A percentile compares a stretch with the other conserved stretches of the same genome.
Conservation (phyloP, 2,888 invertebrate species). For the Chouioia cunea region DNA sequence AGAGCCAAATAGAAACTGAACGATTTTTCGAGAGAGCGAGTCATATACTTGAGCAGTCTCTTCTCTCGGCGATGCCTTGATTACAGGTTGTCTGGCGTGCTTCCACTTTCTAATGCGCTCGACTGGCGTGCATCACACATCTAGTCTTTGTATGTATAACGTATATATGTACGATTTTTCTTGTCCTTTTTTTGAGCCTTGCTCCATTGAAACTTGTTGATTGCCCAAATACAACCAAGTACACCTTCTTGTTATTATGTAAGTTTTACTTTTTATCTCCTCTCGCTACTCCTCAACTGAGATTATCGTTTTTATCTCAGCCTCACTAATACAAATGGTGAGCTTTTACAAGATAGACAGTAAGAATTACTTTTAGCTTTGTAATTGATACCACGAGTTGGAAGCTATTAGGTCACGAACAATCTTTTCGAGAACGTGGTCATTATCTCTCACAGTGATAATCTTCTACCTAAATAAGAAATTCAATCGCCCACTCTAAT, state of each 20-base stretch:
- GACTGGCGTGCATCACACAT: not conserved
- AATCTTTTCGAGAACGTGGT: slow-evolving; percentile 39
- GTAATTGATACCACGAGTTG: slow-evolving; percentile 20
- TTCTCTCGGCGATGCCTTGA: slow-evolving; percentile 52
- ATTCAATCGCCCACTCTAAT: no score
- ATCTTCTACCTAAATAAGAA: no score
- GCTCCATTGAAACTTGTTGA: not conserved
- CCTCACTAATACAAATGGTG: slow-evolving; percentile 22
- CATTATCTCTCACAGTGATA: slow-evolving; percentile 27
- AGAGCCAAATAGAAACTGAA: slow-evolving; percentile 43
- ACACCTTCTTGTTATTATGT: slow-evolving; percentile 3
- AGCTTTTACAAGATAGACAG: no score
- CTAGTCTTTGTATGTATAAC: no score
- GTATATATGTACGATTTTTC: not conserved
- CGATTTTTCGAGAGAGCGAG: slow-evolving; percentile 45
- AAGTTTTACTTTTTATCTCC: slow-evolving; percentile 17
- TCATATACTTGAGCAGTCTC: slow-evolving; percentile 18
- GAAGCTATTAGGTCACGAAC: slow-evolving; percentile 47
- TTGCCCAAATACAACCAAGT: slow-evolving; percentile 23
- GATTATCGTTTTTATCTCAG: not conserved
- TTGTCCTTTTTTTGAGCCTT: slow-evolving; percentile 8
- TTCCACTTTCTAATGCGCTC: slow-evolving; percentile 61
- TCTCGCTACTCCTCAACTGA: no score
- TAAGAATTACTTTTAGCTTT: slow-evolving; percentile 1
- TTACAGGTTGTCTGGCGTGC: slow-evolving; percentile 57